Base-by-base conservation (phyloP, 2,113 vertebrate genomes). In the Seriola quinqueradiata region DNA sequence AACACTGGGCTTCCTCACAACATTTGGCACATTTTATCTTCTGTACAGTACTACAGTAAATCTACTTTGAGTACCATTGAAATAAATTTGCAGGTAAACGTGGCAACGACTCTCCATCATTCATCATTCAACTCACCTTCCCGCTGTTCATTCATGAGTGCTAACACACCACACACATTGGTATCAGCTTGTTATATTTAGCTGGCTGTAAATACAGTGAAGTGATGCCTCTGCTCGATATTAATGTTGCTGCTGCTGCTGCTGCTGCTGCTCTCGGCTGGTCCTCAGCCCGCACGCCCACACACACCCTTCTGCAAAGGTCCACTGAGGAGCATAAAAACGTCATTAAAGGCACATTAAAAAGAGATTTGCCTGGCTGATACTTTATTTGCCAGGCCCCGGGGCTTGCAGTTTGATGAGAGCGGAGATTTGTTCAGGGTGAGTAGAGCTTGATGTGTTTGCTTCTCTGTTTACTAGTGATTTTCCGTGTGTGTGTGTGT, bases 321-420 rank as follows among this genome's bases (percentile, higher is more conserved):
- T 38, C 59, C 42, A 10, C 70, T n/a, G 73, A 83, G 79, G 84
- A 65, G 70, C 70, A 68, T 59, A 3, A 66, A 77, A 61, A 57
- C 85, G 21, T 81, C 86, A 90, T 90, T 92, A 81, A 72, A 83
- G 84, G 28, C 46, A 25, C 79, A 90, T 88, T 90, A 90, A 78
- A 70, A 74, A 88, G 32, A 68, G 81, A 85, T 72, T 88, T 74
- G 48, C 61, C 21, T 25, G 46, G 60, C 73, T 63, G 42, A 54
- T 69, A 12, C 63, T 61, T 75, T 83, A 75, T 86, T 79, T 85
- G 64, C 70, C 11, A 25, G 28, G 46, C 76, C 68, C 63, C 84
- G n/a, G 23, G 79, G 75, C 17, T 25, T 14, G 67, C 68, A 65
- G 83, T 69, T 77, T 75, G 79, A 82, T 77, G 75, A 58, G 16